Conservation (phyloP, 2,113 vertebrate genomes). For the Nothocercus nigrocapillus region DNA sequence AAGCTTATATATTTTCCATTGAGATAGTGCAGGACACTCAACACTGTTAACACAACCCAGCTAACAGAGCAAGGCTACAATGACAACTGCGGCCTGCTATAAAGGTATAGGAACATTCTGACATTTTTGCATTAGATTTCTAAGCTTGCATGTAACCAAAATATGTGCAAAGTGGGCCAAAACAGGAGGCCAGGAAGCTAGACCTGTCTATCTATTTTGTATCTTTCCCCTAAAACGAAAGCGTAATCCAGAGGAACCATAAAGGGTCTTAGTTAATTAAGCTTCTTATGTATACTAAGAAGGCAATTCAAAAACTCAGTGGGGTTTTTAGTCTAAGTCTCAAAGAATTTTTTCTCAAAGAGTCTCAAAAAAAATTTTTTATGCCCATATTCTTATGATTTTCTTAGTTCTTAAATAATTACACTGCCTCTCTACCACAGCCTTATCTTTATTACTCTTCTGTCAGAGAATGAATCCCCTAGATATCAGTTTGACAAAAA, state of each 20-base stretch:
- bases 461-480: background rate
- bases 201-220: background rate
- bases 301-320: background rate
- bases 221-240: background rate
- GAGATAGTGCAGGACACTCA: accelerated
- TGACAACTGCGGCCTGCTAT: background rate
- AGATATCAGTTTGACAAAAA: background rate
- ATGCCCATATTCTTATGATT: background rate
- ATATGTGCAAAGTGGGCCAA: background rate
- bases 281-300: background rate
- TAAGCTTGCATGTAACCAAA: background rate
- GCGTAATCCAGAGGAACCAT: background rate
- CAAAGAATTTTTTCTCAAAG: background rate
- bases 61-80: background rate
- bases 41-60: background rate
- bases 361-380: background rate
- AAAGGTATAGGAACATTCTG: background rate
- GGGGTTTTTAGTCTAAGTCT: background rate
- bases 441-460: background rate
- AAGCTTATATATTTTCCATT: background rate
- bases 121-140: background rate
- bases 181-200: background rate
- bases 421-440: background rate
- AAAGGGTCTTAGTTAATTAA: background rate
- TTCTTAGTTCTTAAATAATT: background rate